Evolutionary conservation across 2,888 invertebrate genomes (phyloP).

Genomic region (Eupsilia transversa): DNA sequence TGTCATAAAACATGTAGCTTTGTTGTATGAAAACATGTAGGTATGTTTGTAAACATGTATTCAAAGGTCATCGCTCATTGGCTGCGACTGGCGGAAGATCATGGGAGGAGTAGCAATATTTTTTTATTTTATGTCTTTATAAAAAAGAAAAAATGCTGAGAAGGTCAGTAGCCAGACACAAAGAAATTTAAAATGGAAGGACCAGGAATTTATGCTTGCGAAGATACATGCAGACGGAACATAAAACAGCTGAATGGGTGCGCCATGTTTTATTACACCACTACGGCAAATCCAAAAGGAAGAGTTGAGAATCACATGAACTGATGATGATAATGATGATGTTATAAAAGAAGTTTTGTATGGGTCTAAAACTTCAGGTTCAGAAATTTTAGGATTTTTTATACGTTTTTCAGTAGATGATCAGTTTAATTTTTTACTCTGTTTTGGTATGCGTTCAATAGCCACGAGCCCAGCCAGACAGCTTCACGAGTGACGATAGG

Average conservation of each 20-base stretch:
- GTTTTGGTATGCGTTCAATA: too few species aligned
- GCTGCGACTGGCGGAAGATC: neutral
- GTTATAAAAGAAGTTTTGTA: too few species aligned
- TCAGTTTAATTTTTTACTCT: neutral
- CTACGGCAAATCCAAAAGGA: neutral
- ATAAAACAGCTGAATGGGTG: neutral
- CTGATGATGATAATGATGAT: neutral
- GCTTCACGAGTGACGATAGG: neutral
- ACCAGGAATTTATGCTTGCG: conserved; percentile 10
- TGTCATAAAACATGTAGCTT: conserved; percentile 4
- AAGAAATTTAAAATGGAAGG: conserved; percentile 8
- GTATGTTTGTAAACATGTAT: neutral
- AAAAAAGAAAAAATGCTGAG: conserved; percentile 4
- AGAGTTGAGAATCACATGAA: neutral
- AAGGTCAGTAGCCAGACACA: conserved; percentile 41
- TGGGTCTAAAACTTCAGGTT: too few species aligned
- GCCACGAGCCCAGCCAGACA: neutral
- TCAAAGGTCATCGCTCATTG: conserved; percentile 24
- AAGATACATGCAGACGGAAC: conserved; percentile 9
- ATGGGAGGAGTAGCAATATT: neutral
- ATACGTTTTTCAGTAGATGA: neutral
- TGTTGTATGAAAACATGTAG: neutral
- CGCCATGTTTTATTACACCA: neutral
- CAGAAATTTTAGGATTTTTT: neutral
- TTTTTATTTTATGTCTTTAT: conserved; percentile 21